A percentile compares a stretch with the other conserved stretches of the same genome.
Conservation (phyloP, 2,797 vertebrate genomes). For the Acanthiza pusilla region DNA sequence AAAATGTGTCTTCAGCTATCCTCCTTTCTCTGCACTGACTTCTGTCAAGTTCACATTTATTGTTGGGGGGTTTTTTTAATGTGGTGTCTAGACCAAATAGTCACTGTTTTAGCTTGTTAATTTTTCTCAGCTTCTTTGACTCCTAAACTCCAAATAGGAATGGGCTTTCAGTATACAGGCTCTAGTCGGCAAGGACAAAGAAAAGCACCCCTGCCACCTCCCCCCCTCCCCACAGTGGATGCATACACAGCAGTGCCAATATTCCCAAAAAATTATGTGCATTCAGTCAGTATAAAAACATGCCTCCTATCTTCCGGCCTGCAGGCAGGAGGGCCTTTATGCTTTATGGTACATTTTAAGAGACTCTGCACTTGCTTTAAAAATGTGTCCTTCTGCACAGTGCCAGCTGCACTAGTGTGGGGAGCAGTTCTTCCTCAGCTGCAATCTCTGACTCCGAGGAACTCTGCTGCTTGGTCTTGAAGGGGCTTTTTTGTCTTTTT, state of each 20-base stretch:
- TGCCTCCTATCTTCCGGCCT: neutral
- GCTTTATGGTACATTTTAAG: neutral
- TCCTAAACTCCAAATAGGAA: neutral
- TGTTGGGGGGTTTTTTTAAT: neutral
- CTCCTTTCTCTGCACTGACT: neutral
- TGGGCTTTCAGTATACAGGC: neutral
- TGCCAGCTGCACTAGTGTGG: rapidly evolving
- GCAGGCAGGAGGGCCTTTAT: neutral
- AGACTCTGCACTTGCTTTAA: neutral
- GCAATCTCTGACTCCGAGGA: neutral
- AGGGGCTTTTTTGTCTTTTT: neutral
- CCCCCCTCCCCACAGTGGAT: too few relatives aligned
- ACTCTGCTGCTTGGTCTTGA: neutral
- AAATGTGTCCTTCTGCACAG: neutral
- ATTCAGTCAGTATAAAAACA: neutral
- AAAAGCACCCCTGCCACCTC: neutral
- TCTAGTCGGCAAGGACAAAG: neutral
- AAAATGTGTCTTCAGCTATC: neutral
- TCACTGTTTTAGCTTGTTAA: neutral
- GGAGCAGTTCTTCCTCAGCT: neutral
- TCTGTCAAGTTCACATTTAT: neutral
- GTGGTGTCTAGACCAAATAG: neutral
- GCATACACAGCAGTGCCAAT: neutral
- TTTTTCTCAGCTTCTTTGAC: neutral
- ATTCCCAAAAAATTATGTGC: neutral